These are phyloP conservation scores for Caligus rogercresseyi DNA, from an alignment of 1,140 invertebrate species.

Conservation along the genomic window DNA sequence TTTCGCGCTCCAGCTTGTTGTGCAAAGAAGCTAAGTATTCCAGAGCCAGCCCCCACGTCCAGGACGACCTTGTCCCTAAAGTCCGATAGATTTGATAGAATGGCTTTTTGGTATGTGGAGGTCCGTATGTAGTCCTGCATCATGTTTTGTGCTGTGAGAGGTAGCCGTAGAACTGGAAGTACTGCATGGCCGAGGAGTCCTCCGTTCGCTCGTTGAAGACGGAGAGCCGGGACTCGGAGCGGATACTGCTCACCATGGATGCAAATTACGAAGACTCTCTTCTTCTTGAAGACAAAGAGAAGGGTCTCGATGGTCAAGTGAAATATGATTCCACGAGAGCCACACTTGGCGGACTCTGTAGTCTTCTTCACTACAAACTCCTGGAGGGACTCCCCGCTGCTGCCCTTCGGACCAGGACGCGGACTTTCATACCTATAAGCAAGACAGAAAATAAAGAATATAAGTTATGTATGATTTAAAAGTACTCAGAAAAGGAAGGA, in stretches of 20 bases:
- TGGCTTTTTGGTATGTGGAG: conserved; percentile 92
- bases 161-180: conserved; percentile 96
- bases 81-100: conserved; percentile 77
- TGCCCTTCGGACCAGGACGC: not conserved
- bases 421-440: not conserved
- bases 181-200: conserved; percentile 89
- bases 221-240: conserved; percentile 34
- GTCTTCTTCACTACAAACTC: conserved; percentile 16
- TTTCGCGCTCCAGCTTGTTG: conserved; percentile 87
- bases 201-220: conserved; percentile 91
- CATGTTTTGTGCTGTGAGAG: conserved; percentile 98
- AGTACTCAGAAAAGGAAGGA: too few species aligned
- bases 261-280: not conserved
- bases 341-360: not conserved
- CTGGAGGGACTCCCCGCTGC: not conserved
- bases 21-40: conserved; percentile 96
- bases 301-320: conserved; percentile 13
- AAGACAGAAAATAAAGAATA: not conserved
- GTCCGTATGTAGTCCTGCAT: conserved; percentile 98
- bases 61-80: conserved; percentile 80
- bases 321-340: conserved; percentile 10
- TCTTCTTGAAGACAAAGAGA: not conserved
- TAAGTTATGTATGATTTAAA: too few species aligned
- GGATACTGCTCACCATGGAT: conserved; percentile 11
- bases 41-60: conserved; percentile 91